Base-by-base conservation (phyloP, 2,888 invertebrate species). In the Nephrocerus scutellatus region DNA sequence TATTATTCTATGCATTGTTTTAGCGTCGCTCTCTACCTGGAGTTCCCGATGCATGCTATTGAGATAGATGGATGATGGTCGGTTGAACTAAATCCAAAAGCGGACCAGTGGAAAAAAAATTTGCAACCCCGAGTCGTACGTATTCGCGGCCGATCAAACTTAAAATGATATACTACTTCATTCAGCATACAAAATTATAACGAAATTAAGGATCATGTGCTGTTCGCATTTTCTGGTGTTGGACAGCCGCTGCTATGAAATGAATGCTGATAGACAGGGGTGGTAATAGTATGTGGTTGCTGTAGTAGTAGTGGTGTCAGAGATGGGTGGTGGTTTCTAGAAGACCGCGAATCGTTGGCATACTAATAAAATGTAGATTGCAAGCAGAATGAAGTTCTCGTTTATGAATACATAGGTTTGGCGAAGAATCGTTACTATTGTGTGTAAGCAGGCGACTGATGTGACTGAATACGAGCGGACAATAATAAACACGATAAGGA, bases 121-220 rank as follows among this genome's bases (percentile, higher is more conserved):
- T 39, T 35, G 31, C 38, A 41, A 41, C 31, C 28, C 34, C 31
- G 30, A 32, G 10, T 55, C 56, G 57, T 63, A 62, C 60, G 65
- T 60, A 66, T 64, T 62, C 66, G 60, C 66, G 60, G 63, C 63
- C 66, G 67, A 64, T 67, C 66, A 64, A 64, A 66, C 62, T 66
- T 60, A 62, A 67, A 68, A 67, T 67, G 66, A 68, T 66, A 64
- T 66, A 60, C 63, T 59, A 63, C 62, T 61, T 59, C 62, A 62
- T 56, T 53, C 62, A 62, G 55, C 56, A 59, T 56, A 60, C 58
- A 62, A 62, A 62, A 60, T 58, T 59, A 58, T 64, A 65, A 65
- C 63, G 56, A 65, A 65, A 66, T 65, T 65, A 64, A 63, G 63
- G 66, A 67, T 67, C 67, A 66, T 66, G 63, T 63, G 60, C 51